Evolutionary conservation across 1,140 invertebrate genomes (phyloP), one percentile per base, ranked within the genome.

Genomic region (Cherax quadricarinatus): DNA sequence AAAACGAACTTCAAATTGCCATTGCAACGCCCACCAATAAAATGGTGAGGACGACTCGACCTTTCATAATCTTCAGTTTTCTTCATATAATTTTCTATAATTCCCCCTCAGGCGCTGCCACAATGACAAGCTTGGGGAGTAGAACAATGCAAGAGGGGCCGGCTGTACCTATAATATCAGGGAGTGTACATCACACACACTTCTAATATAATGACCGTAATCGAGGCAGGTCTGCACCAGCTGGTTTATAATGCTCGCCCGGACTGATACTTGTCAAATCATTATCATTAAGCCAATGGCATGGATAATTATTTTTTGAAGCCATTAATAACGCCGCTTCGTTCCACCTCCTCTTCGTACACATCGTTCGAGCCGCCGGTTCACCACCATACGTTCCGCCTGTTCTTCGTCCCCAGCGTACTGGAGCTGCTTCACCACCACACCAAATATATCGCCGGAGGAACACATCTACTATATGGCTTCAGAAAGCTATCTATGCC

Each of bases 241-340:
- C 82, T 84, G 53, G 82, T 84, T 62, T 84, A 84, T 84, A 84
- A 84, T 62, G 24, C 53, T 62, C 53, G 21, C 41, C 84, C 12
- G 60, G 84, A 86, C 57, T 86, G 84, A 86, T 86, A 86, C 84
- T 24, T 75, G 84, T 51, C 30, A 24, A 86, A 86, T 86, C 84
- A 86, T 86, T 86, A 86, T 86, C 66, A 86, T 86, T 75, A 86
- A 30, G 41, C 24, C 62, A 86, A 86, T 86, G 84, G 84, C 84
- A 86, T 9, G 70, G 84, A 62, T 84, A 57, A 57, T 84, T 84
- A 84, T 84, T 86, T 49, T 86, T 70, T n/a, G 62, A 21, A n/a
- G 70, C 70, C 70, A 30, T 75, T 75, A 70, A 75, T 70, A 70
- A 70, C 66, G 21, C 66, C 66, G 30, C 30, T 41, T 70, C 21